Evolutionary conservation across 1,140 invertebrate genomes (phyloP).

Genomic region (Eupristina koningsbergeri): DNA sequence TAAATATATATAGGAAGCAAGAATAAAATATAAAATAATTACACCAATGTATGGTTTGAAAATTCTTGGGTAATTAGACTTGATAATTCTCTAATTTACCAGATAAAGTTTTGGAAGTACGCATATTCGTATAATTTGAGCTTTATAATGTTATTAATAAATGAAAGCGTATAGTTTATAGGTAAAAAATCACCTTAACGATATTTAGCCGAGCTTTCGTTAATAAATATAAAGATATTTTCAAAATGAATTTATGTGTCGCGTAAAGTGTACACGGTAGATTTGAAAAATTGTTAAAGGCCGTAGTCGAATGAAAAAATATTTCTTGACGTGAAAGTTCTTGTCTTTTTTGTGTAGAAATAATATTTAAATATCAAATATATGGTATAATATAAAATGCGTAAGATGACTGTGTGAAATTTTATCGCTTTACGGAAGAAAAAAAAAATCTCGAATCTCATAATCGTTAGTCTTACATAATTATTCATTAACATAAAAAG

Average conservation of each 20-base stretch:
- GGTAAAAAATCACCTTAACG: no score
- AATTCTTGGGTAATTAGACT: no score
- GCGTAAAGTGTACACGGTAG: background rate
- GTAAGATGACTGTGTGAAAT: constrained; percentile 21
- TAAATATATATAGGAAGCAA: no score
- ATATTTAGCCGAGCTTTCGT: no score
- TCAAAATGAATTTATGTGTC: background rate
- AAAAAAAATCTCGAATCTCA: constrained; percentile 3
- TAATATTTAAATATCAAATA: background rate
- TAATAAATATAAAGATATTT: background rate
- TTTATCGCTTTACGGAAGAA: background rate
- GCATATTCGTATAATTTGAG: no score
- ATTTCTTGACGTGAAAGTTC: background rate
- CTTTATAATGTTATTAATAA: no score
- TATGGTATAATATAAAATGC: background rate
- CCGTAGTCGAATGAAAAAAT: background rate
- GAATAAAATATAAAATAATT: no score
- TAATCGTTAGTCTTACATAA: constrained; percentile 15
- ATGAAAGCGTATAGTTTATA: no score
- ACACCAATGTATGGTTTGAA: no score
- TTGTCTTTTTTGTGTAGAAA: background rate
- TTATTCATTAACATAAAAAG: background rate
- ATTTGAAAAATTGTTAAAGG: no score
- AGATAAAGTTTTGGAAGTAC: no score
- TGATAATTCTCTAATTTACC: no score